These are phyloP conservation scores for Menidia menidia DNA, from an alignment of 2,797 vertebrate genomes.

Conservation along the genomic window DNA sequence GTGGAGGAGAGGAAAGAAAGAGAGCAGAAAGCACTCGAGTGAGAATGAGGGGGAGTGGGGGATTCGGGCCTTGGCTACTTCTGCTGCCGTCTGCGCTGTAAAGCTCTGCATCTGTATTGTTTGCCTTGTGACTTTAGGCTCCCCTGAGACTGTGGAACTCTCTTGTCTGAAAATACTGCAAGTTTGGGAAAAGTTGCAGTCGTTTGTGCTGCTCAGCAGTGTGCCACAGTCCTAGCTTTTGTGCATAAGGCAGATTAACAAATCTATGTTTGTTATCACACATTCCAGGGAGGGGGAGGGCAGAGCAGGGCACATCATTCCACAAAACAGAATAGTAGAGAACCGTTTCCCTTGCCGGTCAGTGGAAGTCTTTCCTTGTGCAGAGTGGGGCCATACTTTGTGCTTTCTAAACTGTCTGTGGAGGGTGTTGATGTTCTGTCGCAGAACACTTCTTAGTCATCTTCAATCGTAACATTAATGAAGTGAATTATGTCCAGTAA, in stretches of 20 bases:
- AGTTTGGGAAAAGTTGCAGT: slow-evolving; percentile 63
- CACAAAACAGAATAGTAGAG: slow-evolving; percentile 62
- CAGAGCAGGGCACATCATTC: slow-evolving; percentile 40
- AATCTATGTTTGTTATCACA: slow-evolving; percentile 62
- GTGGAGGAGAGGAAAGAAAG: slow-evolving; percentile 28
- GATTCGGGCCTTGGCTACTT: slow-evolving; percentile 53
- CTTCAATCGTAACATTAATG: slow-evolving; percentile 15
- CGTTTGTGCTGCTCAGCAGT: slow-evolving; percentile 69
- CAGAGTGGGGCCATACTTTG: slow-evolving; percentile 59
- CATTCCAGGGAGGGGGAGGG: slow-evolving; percentile 28
- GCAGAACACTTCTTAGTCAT: slow-evolving; percentile 8
- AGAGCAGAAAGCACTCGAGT: slow-evolving; percentile 40
- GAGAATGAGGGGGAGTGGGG: slow-evolving; percentile 33
- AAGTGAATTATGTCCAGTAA: slow-evolving; percentile 43
- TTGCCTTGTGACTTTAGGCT: slow-evolving; percentile 65
- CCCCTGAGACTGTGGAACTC: slow-evolving; percentile 62
- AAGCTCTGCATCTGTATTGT: slow-evolving; percentile 67
- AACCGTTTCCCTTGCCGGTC: slow-evolving; percentile 55
- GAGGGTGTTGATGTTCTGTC: slow-evolving; percentile 29
- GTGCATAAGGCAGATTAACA: slow-evolving; percentile 57
- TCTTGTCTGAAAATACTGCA: slow-evolving; percentile 63
- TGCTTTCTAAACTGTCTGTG: slow-evolving; percentile 28
- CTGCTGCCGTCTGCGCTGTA: slow-evolving; percentile 51
- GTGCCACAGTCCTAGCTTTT: slow-evolving; percentile 46
- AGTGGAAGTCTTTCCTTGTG: slow-evolving; percentile 50